Evolutionary conservation across 2,113 vertebrate genomes (phyloP).

Genomic region (Apodemus speciosus): DNA sequence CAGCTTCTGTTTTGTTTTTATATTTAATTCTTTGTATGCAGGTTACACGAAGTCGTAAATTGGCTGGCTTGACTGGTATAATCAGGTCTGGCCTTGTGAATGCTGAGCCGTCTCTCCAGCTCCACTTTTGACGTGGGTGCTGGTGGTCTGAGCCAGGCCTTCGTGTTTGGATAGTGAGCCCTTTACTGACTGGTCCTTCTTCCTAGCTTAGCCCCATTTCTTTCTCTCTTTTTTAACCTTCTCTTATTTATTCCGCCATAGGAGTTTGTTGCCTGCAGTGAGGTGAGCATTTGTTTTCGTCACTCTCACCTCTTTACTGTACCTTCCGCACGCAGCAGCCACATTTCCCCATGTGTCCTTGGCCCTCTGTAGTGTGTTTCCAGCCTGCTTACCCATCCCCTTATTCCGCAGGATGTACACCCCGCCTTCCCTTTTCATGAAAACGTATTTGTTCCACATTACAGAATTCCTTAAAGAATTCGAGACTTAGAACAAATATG

Average conservation of each 20-base stretch:
- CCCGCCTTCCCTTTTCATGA: background rate
- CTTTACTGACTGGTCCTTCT: background rate
- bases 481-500: background rate
- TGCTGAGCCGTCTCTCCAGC: background rate
- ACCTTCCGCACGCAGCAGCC: background rate
- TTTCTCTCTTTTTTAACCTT: background rate
- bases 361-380: background rate
- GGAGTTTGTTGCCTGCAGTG: background rate
- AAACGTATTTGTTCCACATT: background rate
- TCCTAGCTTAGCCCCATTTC: background rate
- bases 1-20: background rate
- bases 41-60: background rate
- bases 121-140: background rate
- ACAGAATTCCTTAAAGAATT: background rate
- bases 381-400: background rate
- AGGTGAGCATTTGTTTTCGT: background rate
- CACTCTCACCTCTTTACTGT: background rate
- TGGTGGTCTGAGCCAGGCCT: background rate
- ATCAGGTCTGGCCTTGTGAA: background rate
- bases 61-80: background rate
- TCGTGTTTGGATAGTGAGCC: background rate
- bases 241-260: background rate
- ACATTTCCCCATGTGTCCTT: background rate
- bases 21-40: background rate
- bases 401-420: background rate